Evolutionary conservation across 2,888 invertebrate species (phyloP).

Genomic region (Tridacna crocea): DNA sequence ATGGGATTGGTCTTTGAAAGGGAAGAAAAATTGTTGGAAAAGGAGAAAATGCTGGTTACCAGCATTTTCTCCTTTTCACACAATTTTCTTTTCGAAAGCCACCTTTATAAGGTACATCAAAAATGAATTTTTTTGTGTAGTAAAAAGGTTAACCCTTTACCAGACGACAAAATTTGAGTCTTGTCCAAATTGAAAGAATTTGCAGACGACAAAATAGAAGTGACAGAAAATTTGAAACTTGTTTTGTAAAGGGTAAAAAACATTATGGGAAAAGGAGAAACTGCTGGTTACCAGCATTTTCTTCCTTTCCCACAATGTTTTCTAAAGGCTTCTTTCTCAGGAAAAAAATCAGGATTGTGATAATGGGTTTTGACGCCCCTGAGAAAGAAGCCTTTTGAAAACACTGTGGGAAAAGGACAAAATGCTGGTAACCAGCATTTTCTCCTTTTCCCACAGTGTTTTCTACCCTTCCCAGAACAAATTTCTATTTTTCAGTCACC

Average conservation of each 20-base stretch:
- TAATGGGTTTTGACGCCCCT: background rate
- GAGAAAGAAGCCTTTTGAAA: background rate
- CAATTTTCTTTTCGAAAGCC: background rate
- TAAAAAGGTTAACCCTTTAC: no score
- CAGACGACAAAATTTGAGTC: no score
- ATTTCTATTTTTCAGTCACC: no score
- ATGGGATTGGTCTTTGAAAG: no score
- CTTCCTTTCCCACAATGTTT: background rate
- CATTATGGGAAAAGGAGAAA: background rate
- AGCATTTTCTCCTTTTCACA: background rate
- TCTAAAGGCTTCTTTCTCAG: background rate
- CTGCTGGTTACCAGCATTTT: background rate
- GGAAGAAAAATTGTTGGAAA: background rate
- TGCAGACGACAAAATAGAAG: no score
- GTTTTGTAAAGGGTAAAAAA: background rate
- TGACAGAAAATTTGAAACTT: no score
- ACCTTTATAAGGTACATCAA: background rate
- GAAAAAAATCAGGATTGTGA: background rate
- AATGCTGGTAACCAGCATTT: background rate
- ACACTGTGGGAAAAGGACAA: background rate
- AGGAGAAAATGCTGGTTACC: background rate
- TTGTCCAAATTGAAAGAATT: no score
- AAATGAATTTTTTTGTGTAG: background rate
- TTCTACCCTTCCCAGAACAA: no score
- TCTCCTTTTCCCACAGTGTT: slow-evolving; percentile 9